Evolutionary conservation across 2,797 vertebrate genomes (phyloP).

Genomic region (Gymnocypris eckloni): DNA sequence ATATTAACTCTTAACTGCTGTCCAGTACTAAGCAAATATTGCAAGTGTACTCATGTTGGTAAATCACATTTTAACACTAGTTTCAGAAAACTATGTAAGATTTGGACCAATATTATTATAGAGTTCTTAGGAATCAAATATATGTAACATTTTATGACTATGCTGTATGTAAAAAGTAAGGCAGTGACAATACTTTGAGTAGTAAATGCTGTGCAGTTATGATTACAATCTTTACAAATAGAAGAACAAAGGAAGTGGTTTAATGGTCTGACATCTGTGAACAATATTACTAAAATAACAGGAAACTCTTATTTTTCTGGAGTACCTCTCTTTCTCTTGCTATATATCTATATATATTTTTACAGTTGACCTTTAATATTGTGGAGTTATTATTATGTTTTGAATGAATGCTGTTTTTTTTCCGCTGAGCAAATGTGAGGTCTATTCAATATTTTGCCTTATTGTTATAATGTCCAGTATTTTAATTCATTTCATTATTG

Average conservation of each 20-base stretch:
- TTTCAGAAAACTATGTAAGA: background rate
- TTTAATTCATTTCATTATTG: conserved; percentile 66
- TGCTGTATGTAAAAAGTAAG: conserved; percentile 16
- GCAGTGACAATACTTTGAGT: conserved; percentile 10
- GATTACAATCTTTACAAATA: conserved; percentile 44
- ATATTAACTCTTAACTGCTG: background rate
- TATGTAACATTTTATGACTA: conserved; percentile 5
- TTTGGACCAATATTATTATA: background rate
- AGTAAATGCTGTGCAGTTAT: conserved; percentile 23
- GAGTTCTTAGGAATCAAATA: background rate
- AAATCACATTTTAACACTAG: conserved; percentile 3
- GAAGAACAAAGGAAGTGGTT: background rate
- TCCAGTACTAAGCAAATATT: background rate
- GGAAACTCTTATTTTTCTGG: conserved; percentile 26
- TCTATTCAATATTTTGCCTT: conserved; percentile 61
- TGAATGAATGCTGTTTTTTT: conserved; percentile 56
- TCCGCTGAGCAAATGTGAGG: conserved; percentile 41
- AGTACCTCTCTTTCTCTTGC: conserved; percentile 15
- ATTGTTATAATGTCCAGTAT: conserved; percentile 69
- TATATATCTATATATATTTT: conserved; percentile 28
- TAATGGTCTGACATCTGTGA: conserved; percentile 16
- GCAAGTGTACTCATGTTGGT: conserved; percentile 6
- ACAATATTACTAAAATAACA: conserved; percentile 32
- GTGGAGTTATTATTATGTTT: conserved; percentile 62
- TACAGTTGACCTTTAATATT: conserved; percentile 52